These are phyloP conservation scores for Kryptolebias ocellatus DNA, from an alignment of 2,797 vertebrate species.

Conservation along the genomic window DNA sequence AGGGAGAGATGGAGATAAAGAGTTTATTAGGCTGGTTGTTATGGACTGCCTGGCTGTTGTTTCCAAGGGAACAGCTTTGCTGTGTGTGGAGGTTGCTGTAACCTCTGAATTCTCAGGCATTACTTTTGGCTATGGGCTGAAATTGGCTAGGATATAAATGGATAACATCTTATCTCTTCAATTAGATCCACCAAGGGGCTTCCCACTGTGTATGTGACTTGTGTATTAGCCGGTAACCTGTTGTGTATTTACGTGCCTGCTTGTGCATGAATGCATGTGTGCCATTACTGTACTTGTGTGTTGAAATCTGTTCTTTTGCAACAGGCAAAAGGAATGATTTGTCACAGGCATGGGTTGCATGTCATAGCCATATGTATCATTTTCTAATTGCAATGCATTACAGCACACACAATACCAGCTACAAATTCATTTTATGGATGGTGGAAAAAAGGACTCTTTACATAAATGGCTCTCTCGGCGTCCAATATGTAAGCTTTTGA, in stretches of 20 bases:
- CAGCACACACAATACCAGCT: conserved; percentile 7
- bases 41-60: conserved; percentile 70
- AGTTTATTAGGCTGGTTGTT: conserved; percentile 65
- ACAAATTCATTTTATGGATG: conserved; percentile 15
- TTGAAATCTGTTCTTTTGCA: conserved; percentile 19
- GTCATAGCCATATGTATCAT: conserved; percentile 25
- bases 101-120: conserved; percentile 73
- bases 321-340: conserved; percentile 25
- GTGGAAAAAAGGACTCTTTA: conserved; percentile 38
- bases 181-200: conserved; percentile 75
- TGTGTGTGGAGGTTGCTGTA: conserved; percentile 64
- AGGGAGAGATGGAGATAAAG: conserved; percentile 7
- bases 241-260: background rate
- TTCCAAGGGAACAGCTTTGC: conserved; percentile 74
- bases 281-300: conserved; percentile 4
- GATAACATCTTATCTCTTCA: conserved; percentile 82
- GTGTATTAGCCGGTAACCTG: conserved; percentile 13
- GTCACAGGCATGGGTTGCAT: conserved; percentile 27
- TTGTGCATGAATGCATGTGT: background rate
- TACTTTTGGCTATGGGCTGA: conserved; percentile 75
- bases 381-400: conserved; percentile 42
- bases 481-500: conserved; percentile 47
- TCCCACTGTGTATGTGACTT: conserved; percentile 41
- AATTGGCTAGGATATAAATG: conserved; percentile 78
- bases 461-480: conserved; percentile 30